phyloP scores from a whole-genome alignment of 2,113 vertebrate species.

The Chaetops frenatus region DNA sequence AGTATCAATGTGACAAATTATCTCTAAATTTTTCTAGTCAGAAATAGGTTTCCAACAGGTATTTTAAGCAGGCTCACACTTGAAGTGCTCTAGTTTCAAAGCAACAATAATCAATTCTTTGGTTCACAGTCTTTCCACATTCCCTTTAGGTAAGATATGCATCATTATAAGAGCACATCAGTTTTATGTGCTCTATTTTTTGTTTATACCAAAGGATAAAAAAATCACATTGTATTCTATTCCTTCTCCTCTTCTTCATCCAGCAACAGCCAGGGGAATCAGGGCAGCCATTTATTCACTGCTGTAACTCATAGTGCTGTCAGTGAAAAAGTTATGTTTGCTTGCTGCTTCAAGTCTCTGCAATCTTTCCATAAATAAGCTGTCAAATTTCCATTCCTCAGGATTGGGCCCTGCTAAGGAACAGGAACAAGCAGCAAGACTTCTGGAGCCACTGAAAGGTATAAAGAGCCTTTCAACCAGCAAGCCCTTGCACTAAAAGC shows the following conservation, averaged over 20 bases:
- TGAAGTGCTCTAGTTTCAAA: conserved; percentile 31
- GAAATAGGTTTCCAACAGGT: background rate
- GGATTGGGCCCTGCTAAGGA: background rate
- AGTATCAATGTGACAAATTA: conserved; percentile 4
- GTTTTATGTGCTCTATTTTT: background rate
- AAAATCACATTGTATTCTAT: background rate
- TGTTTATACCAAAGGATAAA: background rate
- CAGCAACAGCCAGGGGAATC: background rate
- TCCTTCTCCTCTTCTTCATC: background rate
- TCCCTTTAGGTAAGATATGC: background rate
- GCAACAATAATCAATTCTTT: conserved; percentile 7
- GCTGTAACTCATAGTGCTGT: background rate
- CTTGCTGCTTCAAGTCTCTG: background rate
- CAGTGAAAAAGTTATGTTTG: background rate
- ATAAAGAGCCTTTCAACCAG: background rate
- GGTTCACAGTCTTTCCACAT: background rate
- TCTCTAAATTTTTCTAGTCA: background rate
- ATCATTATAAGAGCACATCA: background rate
- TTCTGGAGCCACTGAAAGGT: background rate
- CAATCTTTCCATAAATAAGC: background rate
- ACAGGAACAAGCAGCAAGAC: background rate
- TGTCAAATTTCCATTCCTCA: background rate
- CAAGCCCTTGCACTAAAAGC: background rate
- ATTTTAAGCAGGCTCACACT: conserved; percentile 30
- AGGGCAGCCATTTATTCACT: background rate